These are phyloP conservation scores for Cercopithecus mona DNA, from an alignment of 2,113 vertebrate genomes.

Conservation along the genomic window DNA sequence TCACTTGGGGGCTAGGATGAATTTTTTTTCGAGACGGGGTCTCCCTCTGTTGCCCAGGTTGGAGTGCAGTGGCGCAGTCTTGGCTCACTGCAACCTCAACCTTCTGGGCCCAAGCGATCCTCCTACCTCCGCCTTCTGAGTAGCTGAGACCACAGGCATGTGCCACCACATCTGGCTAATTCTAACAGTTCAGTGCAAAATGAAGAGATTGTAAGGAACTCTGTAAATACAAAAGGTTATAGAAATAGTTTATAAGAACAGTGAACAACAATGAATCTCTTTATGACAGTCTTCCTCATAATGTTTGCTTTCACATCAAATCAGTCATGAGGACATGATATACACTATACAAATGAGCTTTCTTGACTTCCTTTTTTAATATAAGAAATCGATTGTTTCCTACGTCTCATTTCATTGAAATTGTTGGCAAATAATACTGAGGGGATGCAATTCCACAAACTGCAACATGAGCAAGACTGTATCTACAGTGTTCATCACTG, in stretches of 20 bases:
- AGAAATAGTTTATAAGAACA: background rate
- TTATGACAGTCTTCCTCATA: background rate
- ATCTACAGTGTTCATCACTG: background rate
- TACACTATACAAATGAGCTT: background rate
- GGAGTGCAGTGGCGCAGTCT: no score
- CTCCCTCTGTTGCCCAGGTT: no score
- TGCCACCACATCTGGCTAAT: no score
- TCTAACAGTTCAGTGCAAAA: background rate
- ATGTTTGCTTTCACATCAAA: background rate
- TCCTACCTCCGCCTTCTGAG: no score
- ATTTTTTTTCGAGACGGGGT: no score
- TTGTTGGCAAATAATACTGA: background rate
- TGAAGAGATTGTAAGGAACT: background rate
- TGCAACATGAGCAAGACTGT: background rate
- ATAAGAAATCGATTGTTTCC: background rate
- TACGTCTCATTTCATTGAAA: background rate
- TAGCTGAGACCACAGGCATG: no score
- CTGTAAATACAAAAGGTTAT: background rate
- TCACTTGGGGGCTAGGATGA: no score
- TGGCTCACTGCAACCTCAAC: no score
- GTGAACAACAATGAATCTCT: background rate
- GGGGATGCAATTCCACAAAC: background rate
- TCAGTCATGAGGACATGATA: background rate
- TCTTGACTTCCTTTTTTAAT: slow-evolving; percentile 1
- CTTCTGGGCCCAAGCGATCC: no score